phyloP scores from a whole-genome alignment of 2,797 vertebrate genomes.

The Eutrigla gurnardus region DNA sequence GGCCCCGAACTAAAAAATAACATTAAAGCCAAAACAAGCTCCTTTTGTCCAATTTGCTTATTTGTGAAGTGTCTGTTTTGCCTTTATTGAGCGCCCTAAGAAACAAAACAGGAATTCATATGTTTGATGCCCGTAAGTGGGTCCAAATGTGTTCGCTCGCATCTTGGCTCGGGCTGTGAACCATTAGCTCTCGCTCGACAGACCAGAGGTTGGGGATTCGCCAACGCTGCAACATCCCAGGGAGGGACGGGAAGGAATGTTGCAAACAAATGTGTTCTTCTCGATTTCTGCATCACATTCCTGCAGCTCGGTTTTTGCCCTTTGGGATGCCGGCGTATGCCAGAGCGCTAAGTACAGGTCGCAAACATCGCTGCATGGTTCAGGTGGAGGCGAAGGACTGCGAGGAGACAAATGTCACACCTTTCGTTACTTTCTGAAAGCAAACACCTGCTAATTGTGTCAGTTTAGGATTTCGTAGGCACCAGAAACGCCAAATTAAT shows the following conservation, averaged over 20 bases:
- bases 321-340: constrained; percentile 32
- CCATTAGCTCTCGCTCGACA: constrained; percentile 53
- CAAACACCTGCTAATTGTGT: background rate
- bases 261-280: constrained; percentile 23
- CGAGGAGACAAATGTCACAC: background rate
- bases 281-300: constrained; percentile 1
- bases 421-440: background rate
- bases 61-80: constrained; percentile 41
- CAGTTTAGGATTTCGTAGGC: background rate
- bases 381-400: background rate
- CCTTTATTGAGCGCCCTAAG: constrained; percentile 24
- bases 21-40: constrained; percentile 38
- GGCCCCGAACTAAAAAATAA: constrained; percentile 4
- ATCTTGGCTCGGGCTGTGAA: constrained; percentile 58
- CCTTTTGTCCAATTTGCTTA: constrained; percentile 43
- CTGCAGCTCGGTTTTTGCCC: constrained; percentile 37
- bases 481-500: constrained; percentile 14
- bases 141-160: constrained; percentile 67
- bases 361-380: background rate
- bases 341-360: constrained; percentile 27
- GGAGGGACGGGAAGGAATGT: background rate
- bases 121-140: constrained; percentile 62
- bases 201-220: constrained; percentile 43
- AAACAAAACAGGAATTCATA: constrained; percentile 51
- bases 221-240: constrained; percentile 41